Percentiles rank a stretch among this genome's conserved stretches.
phyloP scores from a whole-genome alignment of 2,888 invertebrate genomes.

The Mythimna albipuncta region DNA sequence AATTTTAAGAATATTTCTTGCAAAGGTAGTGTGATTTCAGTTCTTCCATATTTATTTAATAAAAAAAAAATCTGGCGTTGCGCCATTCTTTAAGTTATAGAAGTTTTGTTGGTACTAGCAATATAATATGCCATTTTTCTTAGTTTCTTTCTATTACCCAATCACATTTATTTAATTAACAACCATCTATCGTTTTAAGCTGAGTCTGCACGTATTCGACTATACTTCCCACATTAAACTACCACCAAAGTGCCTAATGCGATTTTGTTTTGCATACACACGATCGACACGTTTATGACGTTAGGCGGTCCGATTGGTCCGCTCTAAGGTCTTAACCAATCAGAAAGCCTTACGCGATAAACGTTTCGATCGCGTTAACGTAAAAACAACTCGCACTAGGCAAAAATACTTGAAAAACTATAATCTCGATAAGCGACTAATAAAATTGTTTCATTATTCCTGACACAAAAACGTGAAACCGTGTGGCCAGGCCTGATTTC shows the following conservation, averaged over 20 bases:
- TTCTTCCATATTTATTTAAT: slow-evolving; percentile 68
- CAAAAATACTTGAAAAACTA: slow-evolving; percentile 6
- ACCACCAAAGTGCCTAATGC: background rate
- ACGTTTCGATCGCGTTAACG: no score
- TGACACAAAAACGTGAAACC: slow-evolving; percentile 18
- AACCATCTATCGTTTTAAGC: slow-evolving; percentile 37
- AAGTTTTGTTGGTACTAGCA: slow-evolving; percentile 57
- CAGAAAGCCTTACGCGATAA: no score
- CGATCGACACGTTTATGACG: no score
- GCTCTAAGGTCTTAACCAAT: no score
- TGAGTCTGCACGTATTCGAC: slow-evolving; percentile 18
- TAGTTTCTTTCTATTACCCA: slow-evolving; percentile 41
- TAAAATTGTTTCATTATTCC: slow-evolving; percentile 18
- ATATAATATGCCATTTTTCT: slow-evolving; percentile 55
- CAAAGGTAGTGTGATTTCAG: slow-evolving; percentile 58
- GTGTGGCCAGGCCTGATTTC: slow-evolving; percentile 27
- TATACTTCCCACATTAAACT: slow-evolving; percentile 14
- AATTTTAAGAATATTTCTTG: slow-evolving; percentile 24
- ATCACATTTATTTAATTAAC: slow-evolving; percentile 49
- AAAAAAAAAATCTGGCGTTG: slow-evolving; percentile 31
- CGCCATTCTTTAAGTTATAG: slow-evolving; percentile 42
- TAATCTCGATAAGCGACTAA: slow-evolving; percentile 5
- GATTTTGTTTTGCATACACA: no score
- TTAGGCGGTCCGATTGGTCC: no score
- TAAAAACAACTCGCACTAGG: no score